A percentile compares a stretch with the other conserved stretches of the same genome.
These are phyloP conservation scores for Himantopus leucocephalus DNA, from an alignment of 2,113 vertebrate genomes.

Conservation along the genomic window DNA sequence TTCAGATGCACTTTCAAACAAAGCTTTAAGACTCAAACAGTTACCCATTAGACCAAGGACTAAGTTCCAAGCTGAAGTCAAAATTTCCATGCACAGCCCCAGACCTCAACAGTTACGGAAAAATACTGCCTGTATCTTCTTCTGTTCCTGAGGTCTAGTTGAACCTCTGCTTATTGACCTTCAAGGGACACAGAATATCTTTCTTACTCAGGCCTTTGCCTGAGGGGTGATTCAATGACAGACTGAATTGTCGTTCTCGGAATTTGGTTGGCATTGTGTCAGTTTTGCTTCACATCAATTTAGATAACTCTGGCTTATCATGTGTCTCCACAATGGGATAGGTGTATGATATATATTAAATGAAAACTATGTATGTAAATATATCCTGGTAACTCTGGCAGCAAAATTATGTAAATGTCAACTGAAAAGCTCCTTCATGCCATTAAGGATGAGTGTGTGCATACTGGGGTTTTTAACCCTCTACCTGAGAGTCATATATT, in stretches of 20 bases:
- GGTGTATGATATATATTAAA: neutral
- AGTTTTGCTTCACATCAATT: conserved; percentile 17
- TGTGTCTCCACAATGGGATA: neutral
- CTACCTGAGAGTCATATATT: neutral
- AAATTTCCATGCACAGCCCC: neutral
- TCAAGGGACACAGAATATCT: neutral
- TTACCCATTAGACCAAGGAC: neutral
- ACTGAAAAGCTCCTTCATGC: neutral
- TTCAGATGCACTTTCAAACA: neutral
- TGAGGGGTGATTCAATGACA: neutral
- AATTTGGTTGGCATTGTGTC: conserved; percentile 34
- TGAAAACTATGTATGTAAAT: neutral
- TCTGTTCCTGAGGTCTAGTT: neutral
- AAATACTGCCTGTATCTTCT: neutral
- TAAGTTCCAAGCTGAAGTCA: neutral
- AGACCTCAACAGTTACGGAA: neutral
- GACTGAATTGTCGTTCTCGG: neutral
- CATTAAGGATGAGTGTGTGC: neutral
- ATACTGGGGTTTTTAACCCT: neutral
- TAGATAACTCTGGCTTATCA: neutral
- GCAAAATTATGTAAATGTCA: neutral
- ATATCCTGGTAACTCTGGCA: neutral
- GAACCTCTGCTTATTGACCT: conserved; percentile 5
- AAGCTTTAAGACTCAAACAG: neutral
- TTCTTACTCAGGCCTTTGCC: neutral